Evolutionary conservation across 2,113 vertebrate species (phyloP).

Genomic region (Taurulus bubalis): DNA sequence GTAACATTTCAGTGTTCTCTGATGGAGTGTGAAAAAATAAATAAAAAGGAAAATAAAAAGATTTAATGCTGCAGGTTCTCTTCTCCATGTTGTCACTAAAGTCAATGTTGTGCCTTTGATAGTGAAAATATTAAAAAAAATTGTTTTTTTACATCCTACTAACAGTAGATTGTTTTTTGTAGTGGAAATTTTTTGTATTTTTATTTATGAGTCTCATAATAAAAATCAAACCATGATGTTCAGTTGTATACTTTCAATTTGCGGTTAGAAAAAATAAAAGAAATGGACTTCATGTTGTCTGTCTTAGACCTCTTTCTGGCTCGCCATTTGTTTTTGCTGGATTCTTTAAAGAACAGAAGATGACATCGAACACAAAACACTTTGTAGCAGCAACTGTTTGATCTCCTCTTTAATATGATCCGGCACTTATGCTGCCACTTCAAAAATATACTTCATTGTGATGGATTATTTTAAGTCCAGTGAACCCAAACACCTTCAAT

Average conservation of each 20-base stretch:
- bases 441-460: not conserved
- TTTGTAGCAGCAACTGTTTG: not conserved
- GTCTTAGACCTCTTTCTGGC: slow-evolving; percentile 61
- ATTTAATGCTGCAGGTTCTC: slow-evolving; percentile 98
- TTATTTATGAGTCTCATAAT: slow-evolving; percentile 99
- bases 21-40: slow-evolving; percentile 91
- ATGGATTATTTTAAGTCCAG: not conserved
- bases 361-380: not conserved
- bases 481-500: not conserved
- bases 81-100: slow-evolving; percentile 98
- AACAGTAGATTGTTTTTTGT: slow-evolving; percentile 98
- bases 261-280: slow-evolving; percentile 94
- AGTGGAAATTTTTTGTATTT: slow-evolving; percentile 98
- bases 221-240: slow-evolving; percentile 89
- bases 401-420: not conserved
- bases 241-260: slow-evolving; percentile 98
- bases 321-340: slow-evolving; percentile 49
- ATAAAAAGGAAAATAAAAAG: slow-evolving; percentile 86
- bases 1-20: slow-evolving; percentile 99
- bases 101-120: slow-evolving; percentile 99
- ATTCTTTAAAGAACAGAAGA: not conserved
- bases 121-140: slow-evolving; percentile 90
- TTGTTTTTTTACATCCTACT: slow-evolving; percentile 95
- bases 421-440: not conserved
- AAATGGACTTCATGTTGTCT: slow-evolving; percentile 81